Conservation (phyloP, 2,113 vertebrate species). For the Pseudolaguvia tuberculata region DNA sequence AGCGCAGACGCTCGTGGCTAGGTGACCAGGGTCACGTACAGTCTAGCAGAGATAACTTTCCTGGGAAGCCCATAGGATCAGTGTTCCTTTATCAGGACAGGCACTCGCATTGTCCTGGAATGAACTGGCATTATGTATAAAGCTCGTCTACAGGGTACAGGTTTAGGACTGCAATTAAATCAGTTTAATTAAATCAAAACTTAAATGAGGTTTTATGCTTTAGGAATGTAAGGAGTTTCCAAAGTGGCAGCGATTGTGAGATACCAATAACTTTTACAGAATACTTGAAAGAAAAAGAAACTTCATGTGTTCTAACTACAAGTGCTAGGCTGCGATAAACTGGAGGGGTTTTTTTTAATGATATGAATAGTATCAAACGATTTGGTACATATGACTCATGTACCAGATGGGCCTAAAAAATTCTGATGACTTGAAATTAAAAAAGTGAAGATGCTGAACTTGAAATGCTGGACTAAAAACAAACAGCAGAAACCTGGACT, state of each 20-base stretch:
- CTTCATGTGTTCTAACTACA: not conserved
- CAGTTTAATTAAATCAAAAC: not conserved
- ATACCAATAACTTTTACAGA: not conserved
- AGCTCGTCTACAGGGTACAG: not conserved
- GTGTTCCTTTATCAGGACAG: not conserved
- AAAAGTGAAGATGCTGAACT: conserved; percentile 8
- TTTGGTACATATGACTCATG: not conserved
- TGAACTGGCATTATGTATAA: not conserved
- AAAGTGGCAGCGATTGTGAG: not conserved
- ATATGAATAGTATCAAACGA: not conserved
- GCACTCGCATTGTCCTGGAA: not conserved
- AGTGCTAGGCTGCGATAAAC: not conserved
- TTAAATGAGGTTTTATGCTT: not conserved
- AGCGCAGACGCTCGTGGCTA: not conserved
- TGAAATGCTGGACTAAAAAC: not conserved
- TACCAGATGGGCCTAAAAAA: conserved; percentile 17
- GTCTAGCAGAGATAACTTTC: not conserved
- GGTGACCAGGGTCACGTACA: not conserved
- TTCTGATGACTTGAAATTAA: conserved; percentile 12
- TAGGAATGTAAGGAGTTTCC: not conserved
- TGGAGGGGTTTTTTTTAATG: too few relatives aligned
- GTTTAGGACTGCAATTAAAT: not conserved
- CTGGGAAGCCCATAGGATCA: not conserved
- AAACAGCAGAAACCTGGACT: not conserved
- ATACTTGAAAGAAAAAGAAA: not conserved